Conservation (phyloP, 2,888 invertebrate genomes). For the Petrophora chlorosata region DNA sequence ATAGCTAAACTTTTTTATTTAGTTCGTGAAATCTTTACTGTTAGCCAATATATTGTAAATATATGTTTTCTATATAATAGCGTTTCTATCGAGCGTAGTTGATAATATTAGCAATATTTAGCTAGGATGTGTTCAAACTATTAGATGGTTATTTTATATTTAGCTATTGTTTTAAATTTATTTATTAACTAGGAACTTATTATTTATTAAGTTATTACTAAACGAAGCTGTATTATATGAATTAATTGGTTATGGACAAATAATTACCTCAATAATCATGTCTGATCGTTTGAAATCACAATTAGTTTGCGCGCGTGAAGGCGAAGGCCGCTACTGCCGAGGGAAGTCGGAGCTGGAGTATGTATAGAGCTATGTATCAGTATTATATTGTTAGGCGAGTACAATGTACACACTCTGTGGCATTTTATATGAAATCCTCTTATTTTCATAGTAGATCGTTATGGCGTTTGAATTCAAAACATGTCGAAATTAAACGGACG, state of each 20-base stretch:
- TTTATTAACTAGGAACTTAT: slow-evolving; percentile 74
- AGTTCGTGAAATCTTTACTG: slow-evolving; percentile 56
- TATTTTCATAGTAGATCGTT: slow-evolving; percentile 17
- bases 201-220: slow-evolving; percentile 69
- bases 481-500: slow-evolving; percentile 18
- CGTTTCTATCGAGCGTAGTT: slow-evolving; percentile 70
- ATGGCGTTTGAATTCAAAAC: slow-evolving; percentile 14
- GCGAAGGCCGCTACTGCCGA: slow-evolving; percentile 19
- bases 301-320: slow-evolving; percentile 35
- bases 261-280: slow-evolving; percentile 60
- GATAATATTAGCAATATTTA: slow-evolving; percentile 76
- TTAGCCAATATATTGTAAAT: slow-evolving; percentile 72
- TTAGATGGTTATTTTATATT: slow-evolving; percentile 65
- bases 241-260: slow-evolving; percentile 53
- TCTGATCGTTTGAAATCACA: slow-evolving; percentile 58
- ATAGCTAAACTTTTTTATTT: slow-evolving; percentile 60
- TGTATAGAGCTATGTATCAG: slow-evolving; percentile 28
- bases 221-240: slow-evolving; percentile 47
- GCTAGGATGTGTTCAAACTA: slow-evolving; percentile 81
- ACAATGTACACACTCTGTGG: slow-evolving; percentile 17
- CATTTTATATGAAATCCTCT: slow-evolving; percentile 20
- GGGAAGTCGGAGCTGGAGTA: slow-evolving; percentile 19
- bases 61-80: slow-evolving; percentile 65
- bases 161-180: slow-evolving; percentile 67
- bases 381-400: slow-evolving; percentile 35